A percentile compares a stretch with the other conserved stretches of the same genome.
Evolutionary conservation across 2,113 vertebrate genomes (phyloP).

Genomic region (Ploceus nigricollis): DNA sequence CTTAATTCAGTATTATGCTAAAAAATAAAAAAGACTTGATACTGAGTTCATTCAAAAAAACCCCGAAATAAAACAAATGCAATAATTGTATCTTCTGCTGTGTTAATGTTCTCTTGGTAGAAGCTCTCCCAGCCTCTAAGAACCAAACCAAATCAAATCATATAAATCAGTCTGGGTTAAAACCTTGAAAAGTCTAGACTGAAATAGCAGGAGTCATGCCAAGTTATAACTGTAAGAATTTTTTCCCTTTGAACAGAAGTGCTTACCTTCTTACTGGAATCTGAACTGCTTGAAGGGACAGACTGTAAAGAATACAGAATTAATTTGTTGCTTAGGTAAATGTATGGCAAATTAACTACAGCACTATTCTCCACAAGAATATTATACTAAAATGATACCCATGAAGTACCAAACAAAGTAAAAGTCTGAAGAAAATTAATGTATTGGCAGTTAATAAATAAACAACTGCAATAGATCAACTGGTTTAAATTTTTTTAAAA

Average conservation of each 20-base stretch:
- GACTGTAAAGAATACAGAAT: constrained; percentile 46
- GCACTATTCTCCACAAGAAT: neutral
- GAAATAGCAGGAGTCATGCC: neutral
- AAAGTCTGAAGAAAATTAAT: neutral
- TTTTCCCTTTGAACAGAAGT: neutral
- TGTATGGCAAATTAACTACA: neutral
- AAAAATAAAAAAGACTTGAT: neutral
- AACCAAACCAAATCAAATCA: neutral
- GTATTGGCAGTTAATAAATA: neutral
- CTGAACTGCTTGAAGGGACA: constrained; percentile 34
- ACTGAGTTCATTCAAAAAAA: fast-evolving
- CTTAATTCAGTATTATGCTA: neutral
- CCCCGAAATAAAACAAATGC: neutral
- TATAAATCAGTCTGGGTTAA: neutral
- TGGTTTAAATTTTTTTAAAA: neutral
- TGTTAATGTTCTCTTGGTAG: neutral
- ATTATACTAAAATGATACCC: neutral
- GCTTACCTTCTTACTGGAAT: constrained; percentile 52
- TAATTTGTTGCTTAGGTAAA: neutral
- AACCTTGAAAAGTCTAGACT: neutral
- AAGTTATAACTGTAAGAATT: neutral
- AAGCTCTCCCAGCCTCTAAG: neutral
- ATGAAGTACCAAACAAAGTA: neutral
- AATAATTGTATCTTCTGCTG: neutral
- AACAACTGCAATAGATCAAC: neutral